These are phyloP conservation scores for Dolichotis patagonum DNA, from an alignment of 2,113 vertebrate species.

Conservation along the genomic window DNA sequence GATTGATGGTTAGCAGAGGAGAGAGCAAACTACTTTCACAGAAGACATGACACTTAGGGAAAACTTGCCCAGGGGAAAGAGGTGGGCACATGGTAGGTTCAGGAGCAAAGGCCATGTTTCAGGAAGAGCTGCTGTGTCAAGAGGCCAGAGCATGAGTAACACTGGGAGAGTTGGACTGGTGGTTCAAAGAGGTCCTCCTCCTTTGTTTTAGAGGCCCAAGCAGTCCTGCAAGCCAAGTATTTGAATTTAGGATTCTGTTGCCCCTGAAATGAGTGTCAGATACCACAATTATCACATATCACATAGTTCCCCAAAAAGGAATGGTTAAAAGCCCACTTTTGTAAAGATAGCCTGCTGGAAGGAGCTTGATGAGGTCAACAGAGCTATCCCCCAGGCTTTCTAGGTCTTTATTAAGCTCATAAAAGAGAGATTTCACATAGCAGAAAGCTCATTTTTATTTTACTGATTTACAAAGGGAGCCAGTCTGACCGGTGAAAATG, in stretches of 20 bases:
- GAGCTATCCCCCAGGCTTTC: slow-evolving; percentile 37
- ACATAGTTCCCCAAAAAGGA: not conserved
- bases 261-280: slow-evolving; percentile 24
- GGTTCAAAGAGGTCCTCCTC: not conserved
- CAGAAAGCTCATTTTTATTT: slow-evolving; percentile 72
- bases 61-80: not conserved
- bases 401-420: slow-evolving; percentile 67
- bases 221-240: not conserved
- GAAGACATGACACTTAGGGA: not conserved
- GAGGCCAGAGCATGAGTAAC: not conserved
- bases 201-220: not conserved
- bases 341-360: not conserved
- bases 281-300: not conserved
- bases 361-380: slow-evolving; percentile 66
- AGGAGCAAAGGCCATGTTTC: not conserved
- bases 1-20: not conserved
- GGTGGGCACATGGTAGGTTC: not conserved
- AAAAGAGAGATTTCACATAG: slow-evolving; percentile 72
- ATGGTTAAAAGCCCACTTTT: slow-evolving; percentile 26
- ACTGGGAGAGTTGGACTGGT: not conserved
- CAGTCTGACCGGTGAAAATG: slow-evolving; percentile 59
- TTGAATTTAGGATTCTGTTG: not conserved
- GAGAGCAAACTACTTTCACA: not conserved
- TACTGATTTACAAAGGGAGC: slow-evolving; percentile 74
- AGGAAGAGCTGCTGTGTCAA: not conserved